phyloP scores from a whole-genome alignment of 2,888 invertebrate genomes.

The Agonopterix heracliana region DNA sequence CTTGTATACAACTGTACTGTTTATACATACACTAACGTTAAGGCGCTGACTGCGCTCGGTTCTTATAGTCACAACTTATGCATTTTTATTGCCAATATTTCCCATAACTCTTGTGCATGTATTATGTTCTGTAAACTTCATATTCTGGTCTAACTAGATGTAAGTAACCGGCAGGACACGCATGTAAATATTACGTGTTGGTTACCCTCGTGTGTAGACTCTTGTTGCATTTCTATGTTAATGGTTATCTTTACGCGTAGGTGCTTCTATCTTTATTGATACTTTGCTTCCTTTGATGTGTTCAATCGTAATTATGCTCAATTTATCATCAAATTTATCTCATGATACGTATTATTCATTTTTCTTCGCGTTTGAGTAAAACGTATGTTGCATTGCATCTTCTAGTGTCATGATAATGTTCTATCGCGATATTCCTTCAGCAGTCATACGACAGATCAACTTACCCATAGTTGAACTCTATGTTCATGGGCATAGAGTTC shows the following conservation, averaged over 20 bases:
- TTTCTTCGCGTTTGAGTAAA: too few relatives aligned
- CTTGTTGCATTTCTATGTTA: conserved; percentile 30
- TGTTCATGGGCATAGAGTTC: too few relatives aligned
- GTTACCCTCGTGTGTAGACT: conserved; percentile 14
- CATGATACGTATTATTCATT: too few relatives aligned
- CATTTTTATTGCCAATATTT: conserved; percentile 71
- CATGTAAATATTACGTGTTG: conserved; percentile 14
- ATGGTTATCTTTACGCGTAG: conserved; percentile 26
- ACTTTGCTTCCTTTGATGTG: conserved; percentile 66
- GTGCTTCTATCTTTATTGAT: conserved; percentile 40
- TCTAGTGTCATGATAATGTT: too few relatives aligned
- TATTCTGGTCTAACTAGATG: conserved; percentile 53
- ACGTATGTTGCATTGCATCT: too few relatives aligned
- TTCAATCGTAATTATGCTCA: conserved; percentile 68
- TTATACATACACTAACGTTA: conserved; percentile 50
- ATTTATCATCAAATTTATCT: conserved; percentile 34
- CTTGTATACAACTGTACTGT: conserved; percentile 71
- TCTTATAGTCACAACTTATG: conserved; percentile 72
- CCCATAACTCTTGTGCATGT: conserved; percentile 54
- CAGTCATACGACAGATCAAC: too few relatives aligned
- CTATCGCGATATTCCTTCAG: too few relatives aligned
- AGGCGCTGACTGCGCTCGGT: conserved; percentile 44
- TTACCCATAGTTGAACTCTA: too few relatives aligned
- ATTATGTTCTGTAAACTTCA: conserved; percentile 45
- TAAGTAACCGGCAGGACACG: conserved; percentile 30